Conservation (phyloP, 2,797 vertebrate genomes). For the Iguana delicatissima region DNA sequence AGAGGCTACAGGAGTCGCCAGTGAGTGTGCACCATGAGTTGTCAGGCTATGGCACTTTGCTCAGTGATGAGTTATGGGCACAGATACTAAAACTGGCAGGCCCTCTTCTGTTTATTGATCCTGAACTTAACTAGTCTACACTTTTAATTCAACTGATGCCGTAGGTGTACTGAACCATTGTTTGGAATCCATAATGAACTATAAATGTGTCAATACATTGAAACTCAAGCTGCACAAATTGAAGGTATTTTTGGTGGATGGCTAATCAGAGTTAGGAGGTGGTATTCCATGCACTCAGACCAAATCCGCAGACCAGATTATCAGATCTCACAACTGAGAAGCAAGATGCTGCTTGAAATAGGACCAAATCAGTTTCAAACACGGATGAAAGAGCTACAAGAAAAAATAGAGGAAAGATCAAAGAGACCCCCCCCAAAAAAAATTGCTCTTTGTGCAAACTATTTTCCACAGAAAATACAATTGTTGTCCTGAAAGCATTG, state of each 20-base stretch:
- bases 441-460: no score
- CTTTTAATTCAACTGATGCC: constrained; percentile 8
- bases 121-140: neutral
- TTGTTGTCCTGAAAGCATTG: no score
- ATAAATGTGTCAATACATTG: constrained; percentile 1
- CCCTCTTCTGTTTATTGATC: constrained; percentile 27
- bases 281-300: neutral
- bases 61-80: neutral
- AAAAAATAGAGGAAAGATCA: neutral
- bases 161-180: neutral
- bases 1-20: constrained; percentile 26
- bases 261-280: neutral
- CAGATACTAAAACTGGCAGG: neutral
- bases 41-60: constrained; percentile 13
- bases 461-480: no score
- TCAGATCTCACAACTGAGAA: neutral
- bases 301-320: neutral
- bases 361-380: neutral
- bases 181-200: constrained; percentile 13
- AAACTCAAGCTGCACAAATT: neutral
- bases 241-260: no score
- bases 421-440: no score
- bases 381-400: neutral
- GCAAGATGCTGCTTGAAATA: neutral
- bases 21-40: constrained; percentile 27